Evolutionary conservation across 2,888 invertebrate species (phyloP).

Genomic region (Tineola bisselliella): DNA sequence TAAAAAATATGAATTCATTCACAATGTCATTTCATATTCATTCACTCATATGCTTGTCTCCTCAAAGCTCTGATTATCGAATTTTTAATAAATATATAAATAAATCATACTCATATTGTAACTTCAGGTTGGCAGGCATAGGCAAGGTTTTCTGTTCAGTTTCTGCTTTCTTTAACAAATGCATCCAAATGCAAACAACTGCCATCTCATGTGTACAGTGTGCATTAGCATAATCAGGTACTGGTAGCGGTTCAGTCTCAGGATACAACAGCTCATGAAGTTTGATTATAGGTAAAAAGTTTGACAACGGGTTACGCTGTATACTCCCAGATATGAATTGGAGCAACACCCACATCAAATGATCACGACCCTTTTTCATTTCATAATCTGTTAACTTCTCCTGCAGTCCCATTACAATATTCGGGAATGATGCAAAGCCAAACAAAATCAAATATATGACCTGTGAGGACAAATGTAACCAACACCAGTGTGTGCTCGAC

Average conservation of each 20-base stretch:
- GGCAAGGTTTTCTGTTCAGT: constrained; percentile 84
- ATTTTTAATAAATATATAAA: constrained; percentile 13
- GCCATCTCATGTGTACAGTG: constrained; percentile 92
- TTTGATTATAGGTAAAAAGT: constrained; percentile 89
- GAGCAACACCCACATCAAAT: constrained; percentile 98
- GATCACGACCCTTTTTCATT: constrained; percentile 90
- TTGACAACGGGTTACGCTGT: constrained; percentile 88
- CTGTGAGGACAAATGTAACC: constrained; percentile 94
- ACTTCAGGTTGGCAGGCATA: constrained; percentile 82
- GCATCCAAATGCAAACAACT: constrained; percentile 96
- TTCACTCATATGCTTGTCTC: too few relatives aligned
- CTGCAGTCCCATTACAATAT: constrained; percentile 89
- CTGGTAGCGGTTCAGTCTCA: constrained; percentile 87
- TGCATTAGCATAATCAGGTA: constrained; percentile 89
- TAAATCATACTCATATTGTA: constrained; percentile 79
- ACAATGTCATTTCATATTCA: too few relatives aligned
- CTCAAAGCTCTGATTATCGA: too few relatives aligned
- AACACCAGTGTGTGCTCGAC: constrained; percentile 80
- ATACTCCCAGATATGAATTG: constrained; percentile 98
- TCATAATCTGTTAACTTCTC: constrained; percentile 83
- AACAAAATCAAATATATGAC: constrained; percentile 94
- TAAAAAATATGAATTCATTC: too few relatives aligned
- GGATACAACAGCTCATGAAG: constrained; percentile 93
- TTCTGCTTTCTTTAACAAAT: constrained; percentile 92
- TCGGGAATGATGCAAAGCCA: constrained; percentile 93